phyloP scores from a whole-genome alignment of 2,797 vertebrate genomes.

The Craterocephalus amniculus region DNA sequence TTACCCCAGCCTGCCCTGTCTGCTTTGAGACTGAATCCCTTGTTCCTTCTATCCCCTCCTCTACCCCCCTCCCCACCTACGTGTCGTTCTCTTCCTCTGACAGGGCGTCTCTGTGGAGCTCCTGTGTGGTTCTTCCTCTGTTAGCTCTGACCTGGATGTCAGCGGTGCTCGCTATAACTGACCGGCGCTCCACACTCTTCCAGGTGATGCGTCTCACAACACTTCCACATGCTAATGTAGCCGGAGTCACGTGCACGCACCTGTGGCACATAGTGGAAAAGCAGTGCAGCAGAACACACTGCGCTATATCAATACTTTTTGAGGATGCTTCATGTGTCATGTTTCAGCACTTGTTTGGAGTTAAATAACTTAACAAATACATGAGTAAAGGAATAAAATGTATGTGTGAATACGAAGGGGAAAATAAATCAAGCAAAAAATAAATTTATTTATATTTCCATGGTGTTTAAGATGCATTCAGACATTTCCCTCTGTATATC shows the following conservation, averaged over 20 bases:
- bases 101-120: constrained; percentile 99
- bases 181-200: constrained; percentile 97
- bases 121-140: constrained; percentile 98
- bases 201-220: constrained; percentile 81
- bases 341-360: neutral
- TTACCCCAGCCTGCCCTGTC: constrained; percentile 25
- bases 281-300: neutral
- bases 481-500: neutral
- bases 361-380: neutral
- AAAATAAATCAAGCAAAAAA: neutral
- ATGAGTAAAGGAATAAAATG: neutral
- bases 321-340: neutral
- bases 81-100: constrained; percentile 40
- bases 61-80: neutral
- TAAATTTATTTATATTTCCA: neutral
- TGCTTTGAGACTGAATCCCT: constrained; percentile 57
- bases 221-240: constrained; percentile 9
- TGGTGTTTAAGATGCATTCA: neutral
- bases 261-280: neutral
- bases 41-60: constrained; percentile 35
- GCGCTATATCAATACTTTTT: neutral
- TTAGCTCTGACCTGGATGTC: constrained; percentile 99
- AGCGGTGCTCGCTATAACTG: constrained; percentile 97
- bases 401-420: neutral
- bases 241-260: neutral